A percentile compares a stretch with the other conserved stretches of the same genome.
phyloP scores from a whole-genome alignment of 2,888 invertebrate species.

The Ferrisia virgata region DNA sequence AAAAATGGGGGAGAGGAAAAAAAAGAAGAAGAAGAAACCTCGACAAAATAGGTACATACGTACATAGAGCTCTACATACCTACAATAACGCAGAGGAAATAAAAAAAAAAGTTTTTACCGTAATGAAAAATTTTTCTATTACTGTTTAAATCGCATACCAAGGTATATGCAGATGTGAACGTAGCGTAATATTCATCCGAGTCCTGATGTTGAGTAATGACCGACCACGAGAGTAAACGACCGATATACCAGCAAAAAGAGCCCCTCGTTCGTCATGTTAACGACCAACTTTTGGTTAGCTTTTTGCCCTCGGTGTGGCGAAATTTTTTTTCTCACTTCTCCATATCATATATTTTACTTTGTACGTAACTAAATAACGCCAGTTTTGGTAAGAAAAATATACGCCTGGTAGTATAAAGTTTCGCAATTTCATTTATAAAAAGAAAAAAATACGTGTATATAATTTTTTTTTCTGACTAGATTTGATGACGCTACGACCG shows the following conservation, averaged over 20 bases:
- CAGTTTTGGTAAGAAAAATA: neutral
- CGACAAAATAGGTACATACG: neutral
- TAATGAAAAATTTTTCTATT: slow-evolving; percentile 13
- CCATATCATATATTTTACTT: no score
- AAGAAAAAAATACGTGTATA: no score
- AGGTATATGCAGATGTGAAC: neutral
- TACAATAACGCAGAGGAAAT: neutral
- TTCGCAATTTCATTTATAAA: neutral
- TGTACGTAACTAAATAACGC: neutral
- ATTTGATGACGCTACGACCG: neutral
- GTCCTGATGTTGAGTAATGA: neutral
- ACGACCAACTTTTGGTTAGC: neutral
- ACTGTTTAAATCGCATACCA: neutral
- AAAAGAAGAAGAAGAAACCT: neutral
- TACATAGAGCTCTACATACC: no score
- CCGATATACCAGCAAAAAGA: no score
- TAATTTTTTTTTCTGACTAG: neutral
- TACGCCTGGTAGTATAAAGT: neutral
- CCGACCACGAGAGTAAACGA: neutral
- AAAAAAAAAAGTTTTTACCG: neutral
- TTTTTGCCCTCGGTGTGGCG: neutral
- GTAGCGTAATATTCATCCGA: neutral
- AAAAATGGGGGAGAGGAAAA: no score
- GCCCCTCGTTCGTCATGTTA: no score
- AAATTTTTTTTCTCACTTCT: neutral